A percentile compares a stretch with the other conserved stretches of the same genome.
phyloP scores from a whole-genome alignment of 2,888 invertebrate species.

The Xanthorhoe spadicearia region DNA sequence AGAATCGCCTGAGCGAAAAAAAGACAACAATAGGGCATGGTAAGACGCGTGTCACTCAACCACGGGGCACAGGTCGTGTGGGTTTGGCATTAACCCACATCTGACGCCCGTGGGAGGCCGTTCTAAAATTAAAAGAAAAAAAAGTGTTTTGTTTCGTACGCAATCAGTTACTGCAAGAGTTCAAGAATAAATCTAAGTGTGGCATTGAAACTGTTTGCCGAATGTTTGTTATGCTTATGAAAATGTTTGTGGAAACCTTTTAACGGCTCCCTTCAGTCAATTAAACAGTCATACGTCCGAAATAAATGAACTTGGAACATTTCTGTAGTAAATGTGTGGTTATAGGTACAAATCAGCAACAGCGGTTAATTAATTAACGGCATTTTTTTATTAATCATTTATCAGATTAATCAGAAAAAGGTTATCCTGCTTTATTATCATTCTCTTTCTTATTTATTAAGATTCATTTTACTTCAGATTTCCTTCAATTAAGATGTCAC shows the following conservation, averaged over 20 bases:
- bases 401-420: too few species aligned
- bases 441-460: too few species aligned
- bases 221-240: constrained; percentile 20
- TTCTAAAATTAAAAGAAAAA: constrained; percentile 74
- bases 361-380: background rate
- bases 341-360: background rate
- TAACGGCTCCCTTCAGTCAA: constrained; percentile 1
- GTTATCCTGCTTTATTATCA: too few species aligned
- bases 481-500: too few species aligned
- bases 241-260: constrained; percentile 22
- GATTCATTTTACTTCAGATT: too few species aligned
- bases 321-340: background rate
- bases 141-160: constrained; percentile 67
- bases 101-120: constrained; percentile 75
- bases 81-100: constrained; percentile 82
- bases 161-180: constrained; percentile 68
- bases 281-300: background rate
- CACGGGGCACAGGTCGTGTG: constrained; percentile 69
- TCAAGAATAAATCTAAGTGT: constrained; percentile 59
- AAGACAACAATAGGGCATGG: constrained; percentile 57
- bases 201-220: constrained; percentile 39
- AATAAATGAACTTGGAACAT: background rate
- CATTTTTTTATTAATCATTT: too few species aligned
- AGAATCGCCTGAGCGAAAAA: constrained; percentile 48
- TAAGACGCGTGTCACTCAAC: constrained; percentile 66